Conservation (phyloP, 2,113 vertebrate species). For the Lophura nycthemera region DNA sequence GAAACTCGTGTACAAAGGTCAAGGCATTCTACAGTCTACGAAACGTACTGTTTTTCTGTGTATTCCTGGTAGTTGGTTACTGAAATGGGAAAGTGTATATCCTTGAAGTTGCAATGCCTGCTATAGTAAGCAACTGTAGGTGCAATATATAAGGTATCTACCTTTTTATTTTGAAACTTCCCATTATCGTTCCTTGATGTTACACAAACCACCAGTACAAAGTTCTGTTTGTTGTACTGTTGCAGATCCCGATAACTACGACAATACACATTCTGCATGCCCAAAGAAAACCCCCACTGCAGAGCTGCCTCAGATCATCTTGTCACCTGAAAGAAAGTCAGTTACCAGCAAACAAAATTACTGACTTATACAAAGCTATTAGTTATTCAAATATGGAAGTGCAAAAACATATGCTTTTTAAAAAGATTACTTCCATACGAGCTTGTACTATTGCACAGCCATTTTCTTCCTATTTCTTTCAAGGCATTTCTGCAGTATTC, state of each 20-base stretch:
- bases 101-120: not conserved
- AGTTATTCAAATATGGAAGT: not conserved
- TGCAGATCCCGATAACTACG: not conserved
- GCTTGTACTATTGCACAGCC: not conserved
- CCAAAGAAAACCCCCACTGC: not conserved
- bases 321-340: not conserved
- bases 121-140: conserved; percentile 9
- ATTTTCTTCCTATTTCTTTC: not conserved
- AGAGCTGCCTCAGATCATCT: not conserved
- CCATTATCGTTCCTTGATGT: not conserved
- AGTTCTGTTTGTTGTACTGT: not conserved
- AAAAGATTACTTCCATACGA: not conserved
- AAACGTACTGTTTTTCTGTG: not conserved
- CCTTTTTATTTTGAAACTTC: not conserved
- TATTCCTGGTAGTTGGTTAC: not conserved
- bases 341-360: not conserved
- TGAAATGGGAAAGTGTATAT: conserved; percentile 10
- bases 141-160: not conserved
- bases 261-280: fast-evolving
- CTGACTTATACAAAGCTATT: not conserved
- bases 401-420: not conserved
- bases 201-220: not conserved
- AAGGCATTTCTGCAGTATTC: not conserved
- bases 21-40: not conserved
- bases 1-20: not conserved